Percentiles rank a stretch among this genome's conserved stretches.
Evolutionary conservation across 2,888 invertebrate genomes (phyloP).

Genomic region (Rugalucina vietnamica): DNA sequence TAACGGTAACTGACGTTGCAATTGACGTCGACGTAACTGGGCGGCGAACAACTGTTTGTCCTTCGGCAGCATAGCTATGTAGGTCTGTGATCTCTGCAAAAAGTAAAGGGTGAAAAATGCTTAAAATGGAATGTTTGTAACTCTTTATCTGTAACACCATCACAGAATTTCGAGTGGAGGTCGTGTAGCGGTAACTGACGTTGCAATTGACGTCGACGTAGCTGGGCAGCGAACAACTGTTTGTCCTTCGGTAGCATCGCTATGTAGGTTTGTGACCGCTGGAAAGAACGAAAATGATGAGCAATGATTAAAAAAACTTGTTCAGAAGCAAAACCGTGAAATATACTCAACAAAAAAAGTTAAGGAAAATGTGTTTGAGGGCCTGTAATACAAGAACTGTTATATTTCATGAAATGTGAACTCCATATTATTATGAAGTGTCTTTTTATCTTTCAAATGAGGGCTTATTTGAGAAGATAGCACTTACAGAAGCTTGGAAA

Average conservation of each 20-base stretch:
- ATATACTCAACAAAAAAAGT: too few relatives aligned
- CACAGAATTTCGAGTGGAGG: conserved; percentile 76
- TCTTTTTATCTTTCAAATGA: too few relatives aligned
- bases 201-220: conserved; percentile 75
- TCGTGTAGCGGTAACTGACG: conserved; percentile 77
- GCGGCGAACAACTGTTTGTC: conserved; percentile 79
- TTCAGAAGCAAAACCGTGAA: too few relatives aligned
- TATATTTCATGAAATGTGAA: too few relatives aligned
- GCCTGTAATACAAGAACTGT: too few relatives aligned
- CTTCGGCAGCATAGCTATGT: conserved; percentile 76
- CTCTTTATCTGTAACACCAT: conserved; percentile 73
- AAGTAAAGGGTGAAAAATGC: too few relatives aligned
- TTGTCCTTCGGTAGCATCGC: conserved; percentile 78
- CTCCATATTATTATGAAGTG: too few relatives aligned
- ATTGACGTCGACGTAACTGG: conserved; percentile 73
- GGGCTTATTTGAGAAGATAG: too few relatives aligned
- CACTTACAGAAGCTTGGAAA: too few relatives aligned
- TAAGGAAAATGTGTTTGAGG: too few relatives aligned
- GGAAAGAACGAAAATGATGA: too few relatives aligned
- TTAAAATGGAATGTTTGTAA: conserved; percentile 74
- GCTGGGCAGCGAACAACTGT: conserved; percentile 76
- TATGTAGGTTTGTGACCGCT: conserved; percentile 78
- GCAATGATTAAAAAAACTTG: too few relatives aligned
- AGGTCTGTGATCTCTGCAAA: conserved; percentile 75
- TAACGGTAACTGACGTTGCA: conserved; percentile 76